A percentile compares a stretch with the other conserved stretches of the same genome.
phyloP scores from a whole-genome alignment of 2,797 vertebrate species.

The Microctenopoma lineatum region DNA sequence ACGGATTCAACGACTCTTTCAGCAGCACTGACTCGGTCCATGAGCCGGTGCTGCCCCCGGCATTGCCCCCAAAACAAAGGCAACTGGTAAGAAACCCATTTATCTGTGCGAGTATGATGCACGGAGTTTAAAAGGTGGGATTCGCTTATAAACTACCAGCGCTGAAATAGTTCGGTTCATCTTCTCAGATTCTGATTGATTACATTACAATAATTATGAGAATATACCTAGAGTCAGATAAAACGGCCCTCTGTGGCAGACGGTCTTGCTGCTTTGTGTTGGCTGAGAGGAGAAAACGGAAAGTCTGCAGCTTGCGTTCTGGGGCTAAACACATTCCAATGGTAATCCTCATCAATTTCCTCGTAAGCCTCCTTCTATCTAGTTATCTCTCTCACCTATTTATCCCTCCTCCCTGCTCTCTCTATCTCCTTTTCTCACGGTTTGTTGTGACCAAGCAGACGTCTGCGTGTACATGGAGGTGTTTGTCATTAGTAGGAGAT shows the following conservation, averaged over 20 bases:
- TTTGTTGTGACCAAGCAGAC: constrained; percentile 40
- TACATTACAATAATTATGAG: neutral
- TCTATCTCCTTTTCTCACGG: constrained; percentile 1
- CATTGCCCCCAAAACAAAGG: constrained; percentile 95
- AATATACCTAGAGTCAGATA: neutral
- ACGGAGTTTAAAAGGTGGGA: neutral
- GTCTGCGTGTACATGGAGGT: constrained; percentile 26
- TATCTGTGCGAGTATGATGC: neutral
- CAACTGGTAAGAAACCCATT: constrained; percentile 90
- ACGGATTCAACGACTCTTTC: constrained; percentile 93
- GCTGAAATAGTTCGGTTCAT: constrained; percentile 20
- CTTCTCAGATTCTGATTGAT: constrained; percentile 3
- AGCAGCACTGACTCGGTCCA: constrained; percentile 85
- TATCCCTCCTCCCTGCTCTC: constrained; percentile 15
- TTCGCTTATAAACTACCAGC: neutral
- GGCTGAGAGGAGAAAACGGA: constrained; percentile 8
- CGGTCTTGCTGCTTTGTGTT: constrained; percentile 1
- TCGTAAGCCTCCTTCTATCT: constrained; percentile 43
- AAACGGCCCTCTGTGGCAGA: neutral
- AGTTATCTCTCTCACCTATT: constrained; percentile 66
- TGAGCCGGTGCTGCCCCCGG: constrained; percentile 90
- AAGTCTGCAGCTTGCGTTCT: constrained; percentile 42
- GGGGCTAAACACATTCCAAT: constrained; percentile 46
- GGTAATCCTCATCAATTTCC: constrained; percentile 61
- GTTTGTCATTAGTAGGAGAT: constrained; percentile 61